A percentile compares a stretch with the other conserved stretches of the same genome.
Conservation (phyloP, 2,797 vertebrate species). For the Darevskia mixta region DNA sequence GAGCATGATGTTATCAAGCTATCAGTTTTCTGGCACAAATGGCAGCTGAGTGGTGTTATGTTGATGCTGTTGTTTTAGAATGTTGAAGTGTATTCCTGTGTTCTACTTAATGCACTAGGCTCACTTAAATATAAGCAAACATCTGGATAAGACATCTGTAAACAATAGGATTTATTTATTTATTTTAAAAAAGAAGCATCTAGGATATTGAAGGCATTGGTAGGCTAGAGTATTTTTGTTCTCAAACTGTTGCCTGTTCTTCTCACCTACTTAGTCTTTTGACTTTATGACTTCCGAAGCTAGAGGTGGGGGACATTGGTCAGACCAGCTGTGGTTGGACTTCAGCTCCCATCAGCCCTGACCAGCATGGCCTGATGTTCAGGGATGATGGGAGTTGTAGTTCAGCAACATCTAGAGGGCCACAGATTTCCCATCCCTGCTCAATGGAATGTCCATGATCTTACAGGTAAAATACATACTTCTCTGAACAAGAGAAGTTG, state of each 20-base stretch:
- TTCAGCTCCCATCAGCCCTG: no score
- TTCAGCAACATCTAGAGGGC: neutral
- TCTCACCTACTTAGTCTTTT: neutral
- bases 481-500: no score
- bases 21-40: constrained; percentile 45
- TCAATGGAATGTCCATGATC: neutral
- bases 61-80: constrained; percentile 19
- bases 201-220: neutral
- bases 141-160: constrained; percentile 39
- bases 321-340: no score
- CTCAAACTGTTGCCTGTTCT: neutral
- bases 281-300: neutral
- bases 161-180: constrained; percentile 4
- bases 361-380: neutral
- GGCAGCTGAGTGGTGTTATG: neutral
- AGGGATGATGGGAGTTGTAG: neutral
- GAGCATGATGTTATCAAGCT: constrained; percentile 26
- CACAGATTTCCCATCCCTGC: neutral
- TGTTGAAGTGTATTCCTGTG: constrained; percentile 14
- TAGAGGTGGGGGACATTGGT: neutral
- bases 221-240: neutral
- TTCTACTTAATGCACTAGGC: constrained; percentile 1
- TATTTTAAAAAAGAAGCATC: neutral
- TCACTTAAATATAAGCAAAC: constrained; percentile 37
- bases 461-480: neutral